phyloP scores from a whole-genome alignment of 2,888 invertebrate species.

The Drosophila atripex region DNA sequence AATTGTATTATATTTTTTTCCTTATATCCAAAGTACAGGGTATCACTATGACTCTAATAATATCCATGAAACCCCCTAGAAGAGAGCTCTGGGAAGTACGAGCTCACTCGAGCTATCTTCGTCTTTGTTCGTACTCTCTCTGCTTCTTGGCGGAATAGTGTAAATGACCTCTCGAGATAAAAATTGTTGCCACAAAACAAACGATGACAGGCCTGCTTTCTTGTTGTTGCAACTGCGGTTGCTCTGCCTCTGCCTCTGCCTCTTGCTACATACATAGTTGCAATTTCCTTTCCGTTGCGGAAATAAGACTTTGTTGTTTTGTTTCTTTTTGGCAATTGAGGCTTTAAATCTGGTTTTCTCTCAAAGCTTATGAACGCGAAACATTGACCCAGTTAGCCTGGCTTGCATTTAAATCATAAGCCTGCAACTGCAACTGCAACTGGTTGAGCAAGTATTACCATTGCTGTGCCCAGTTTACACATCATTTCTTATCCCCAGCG shows the following conservation, averaged over 20 bases:
- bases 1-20: too few species aligned
- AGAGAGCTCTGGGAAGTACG: conserved; percentile 15
- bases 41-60: conserved; percentile 22
- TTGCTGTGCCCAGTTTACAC: conserved; percentile 2
- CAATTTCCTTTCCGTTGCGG: conserved; percentile 67
- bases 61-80: not conserved
- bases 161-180: conserved; percentile 81
- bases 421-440: conserved; percentile 44
- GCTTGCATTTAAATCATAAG: conserved; percentile 51
- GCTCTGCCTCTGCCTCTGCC: conserved; percentile 15
- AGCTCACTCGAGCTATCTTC: conserved; percentile 37
- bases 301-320: conserved; percentile 52
- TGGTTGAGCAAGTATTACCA: conserved; percentile 38
- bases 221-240: conserved; percentile 22
- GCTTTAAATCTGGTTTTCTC: conserved; percentile 42
- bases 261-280: conserved; percentile 47
- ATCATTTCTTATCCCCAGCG: conserved; percentile 21
- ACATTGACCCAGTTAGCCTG: conserved; percentile 48
- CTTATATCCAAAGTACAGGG: conserved; percentile 1
- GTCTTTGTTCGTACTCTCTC: conserved; percentile 28
- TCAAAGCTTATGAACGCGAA: conserved; percentile 10
- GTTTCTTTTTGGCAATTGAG: conserved; percentile 44
- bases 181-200: conserved; percentile 64
- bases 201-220: conserved; percentile 57
- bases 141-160: conserved; percentile 53